A percentile compares a stretch with the other conserved stretches of the same genome.
Conservation (phyloP, 2,113 vertebrate genomes). For the Chelonoidis abingdonii region DNA sequence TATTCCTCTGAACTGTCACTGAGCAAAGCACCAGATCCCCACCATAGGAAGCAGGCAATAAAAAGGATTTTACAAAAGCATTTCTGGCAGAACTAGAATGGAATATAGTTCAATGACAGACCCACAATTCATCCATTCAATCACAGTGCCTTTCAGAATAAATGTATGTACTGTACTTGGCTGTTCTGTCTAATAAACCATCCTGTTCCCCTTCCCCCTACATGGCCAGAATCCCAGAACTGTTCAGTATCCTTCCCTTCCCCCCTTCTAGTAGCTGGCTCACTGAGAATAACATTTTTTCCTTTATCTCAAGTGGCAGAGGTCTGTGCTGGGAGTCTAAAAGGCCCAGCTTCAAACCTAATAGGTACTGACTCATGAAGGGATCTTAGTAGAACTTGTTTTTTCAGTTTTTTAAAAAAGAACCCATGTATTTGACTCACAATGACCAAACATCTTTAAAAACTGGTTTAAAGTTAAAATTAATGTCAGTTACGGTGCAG, state of each 20-base stretch:
- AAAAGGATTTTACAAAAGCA: not conserved
- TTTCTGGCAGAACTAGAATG: not conserved
- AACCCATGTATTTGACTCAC: not conserved
- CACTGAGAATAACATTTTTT: not conserved
- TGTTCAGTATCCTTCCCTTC: accelerated
- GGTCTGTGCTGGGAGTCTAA: not conserved
- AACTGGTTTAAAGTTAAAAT: not conserved
- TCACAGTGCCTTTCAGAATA: not conserved
- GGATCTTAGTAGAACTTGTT: not conserved
- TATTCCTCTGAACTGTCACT: not conserved
- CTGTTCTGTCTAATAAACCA: not conserved
- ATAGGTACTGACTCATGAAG: not conserved
- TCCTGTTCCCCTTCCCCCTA: not conserved
- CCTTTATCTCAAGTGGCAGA: not conserved
- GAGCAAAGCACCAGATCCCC: not conserved
- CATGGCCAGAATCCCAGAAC: not conserved
- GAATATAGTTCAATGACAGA: not conserved
- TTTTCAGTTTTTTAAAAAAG: not conserved
- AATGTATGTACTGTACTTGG: not conserved
- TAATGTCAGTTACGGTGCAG: not conserved
- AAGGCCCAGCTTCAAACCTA: not conserved
- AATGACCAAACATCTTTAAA: not conserved
- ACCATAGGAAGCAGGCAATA: not conserved
- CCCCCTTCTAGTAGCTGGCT: not conserved
- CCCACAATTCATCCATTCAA: accelerated